Percentiles rank a stretch among this genome's conserved stretches.
These are phyloP conservation scores for Cylas formicarius DNA, from an alignment of 1,140 invertebrate genomes.

Conservation along the genomic window DNA sequence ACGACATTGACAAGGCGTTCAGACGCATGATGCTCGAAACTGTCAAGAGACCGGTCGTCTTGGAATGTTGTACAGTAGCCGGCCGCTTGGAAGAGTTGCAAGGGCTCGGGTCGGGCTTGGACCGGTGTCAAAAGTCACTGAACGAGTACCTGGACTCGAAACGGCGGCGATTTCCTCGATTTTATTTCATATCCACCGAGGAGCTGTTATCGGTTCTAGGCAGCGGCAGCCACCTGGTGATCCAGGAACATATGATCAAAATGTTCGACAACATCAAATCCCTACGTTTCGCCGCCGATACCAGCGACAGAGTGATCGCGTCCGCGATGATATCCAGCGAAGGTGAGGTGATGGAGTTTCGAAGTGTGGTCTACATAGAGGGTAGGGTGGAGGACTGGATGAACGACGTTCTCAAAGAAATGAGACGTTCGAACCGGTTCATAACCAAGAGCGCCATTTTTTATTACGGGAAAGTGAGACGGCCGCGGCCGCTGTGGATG, in stretches of 20 bases:
- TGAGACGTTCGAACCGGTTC: constrained; percentile 74
- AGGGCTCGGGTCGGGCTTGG: constrained; percentile 63
- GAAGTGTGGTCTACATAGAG: constrained; percentile 46
- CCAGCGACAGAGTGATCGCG: constrained; percentile 54
- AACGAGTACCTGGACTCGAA: constrained; percentile 85
- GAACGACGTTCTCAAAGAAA: constrained; percentile 73
- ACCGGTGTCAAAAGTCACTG: constrained; percentile 84
- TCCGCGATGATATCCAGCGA: constrained; percentile 79
- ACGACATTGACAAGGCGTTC: constrained; percentile 75
- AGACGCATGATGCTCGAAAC: constrained; percentile 79
- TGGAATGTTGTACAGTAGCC: constrained; percentile 63
- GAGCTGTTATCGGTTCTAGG: constrained; percentile 86
- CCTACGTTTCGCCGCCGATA: constrained; percentile 57
- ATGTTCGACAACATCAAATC: constrained; percentile 88
- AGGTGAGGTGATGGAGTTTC: constrained; percentile 80
- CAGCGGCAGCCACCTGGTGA: constrained; percentile 66
- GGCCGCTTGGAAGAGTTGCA: constrained; percentile 71
- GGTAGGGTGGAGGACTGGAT: constrained; percentile 85
- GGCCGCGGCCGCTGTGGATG: constrained; percentile 72
- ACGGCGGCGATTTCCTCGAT: constrained; percentile 76
- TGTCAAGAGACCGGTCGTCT: constrained; percentile 66
- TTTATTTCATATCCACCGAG: constrained; percentile 90
- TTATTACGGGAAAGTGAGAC: constrained; percentile 63
- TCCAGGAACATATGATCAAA: constrained; percentile 90
- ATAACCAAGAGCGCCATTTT: constrained; percentile 83